Base-by-base conservation (phyloP, 2,113 vertebrate species). In the Channa argus region DNA sequence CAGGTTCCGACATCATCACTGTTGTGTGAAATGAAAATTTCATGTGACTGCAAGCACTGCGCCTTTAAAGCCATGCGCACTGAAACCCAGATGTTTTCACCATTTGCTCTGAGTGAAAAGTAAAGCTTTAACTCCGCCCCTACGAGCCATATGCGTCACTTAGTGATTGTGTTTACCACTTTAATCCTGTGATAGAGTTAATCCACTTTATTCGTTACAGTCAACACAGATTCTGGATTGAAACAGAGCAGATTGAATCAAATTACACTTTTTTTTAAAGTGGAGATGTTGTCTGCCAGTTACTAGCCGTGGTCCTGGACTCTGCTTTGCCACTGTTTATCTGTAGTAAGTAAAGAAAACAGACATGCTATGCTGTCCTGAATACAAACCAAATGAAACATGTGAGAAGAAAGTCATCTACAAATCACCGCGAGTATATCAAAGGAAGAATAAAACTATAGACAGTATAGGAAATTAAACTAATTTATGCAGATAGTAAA, bases 211-310 rank as follows among this genome's bases (percentile, higher is more conserved):
- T 85, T 91, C 62, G 14, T 89, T 90, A 89, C 79, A 89, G 87
- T 83, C 82, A 81, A 84, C 84, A 79, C 84, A 89, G 79, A 88
- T 89, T 92, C 78, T 83, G 81, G 84, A 84, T 67, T 83, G 80
- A 91, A 93, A 92, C 87, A 79, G 80, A 86, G 84, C 82, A 92
- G 88, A 92, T 93, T 89, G 91, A 82, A 92, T 92, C 82, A 92
- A 91, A 94, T 91, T 81, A 88, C 73, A 74, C 76, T 82, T 89
- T 87, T 89, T 86, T 76, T 81, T 24, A 75, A 85, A 86, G 77
- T 77, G 77, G 71, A 80, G 56, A 82, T 67, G 63, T 82, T 74
- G 78, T 86, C 69, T 62, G 78, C 65, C 82, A 71, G 86, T 86
- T 78, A 89, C 51, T 3, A 55, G 49, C 82, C 33, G 58, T 51